Percentiles rank a stretch among this genome's conserved stretches.
phyloP scores from a whole-genome alignment of 2,797 vertebrate species.

The Nyctalus aviator region DNA sequence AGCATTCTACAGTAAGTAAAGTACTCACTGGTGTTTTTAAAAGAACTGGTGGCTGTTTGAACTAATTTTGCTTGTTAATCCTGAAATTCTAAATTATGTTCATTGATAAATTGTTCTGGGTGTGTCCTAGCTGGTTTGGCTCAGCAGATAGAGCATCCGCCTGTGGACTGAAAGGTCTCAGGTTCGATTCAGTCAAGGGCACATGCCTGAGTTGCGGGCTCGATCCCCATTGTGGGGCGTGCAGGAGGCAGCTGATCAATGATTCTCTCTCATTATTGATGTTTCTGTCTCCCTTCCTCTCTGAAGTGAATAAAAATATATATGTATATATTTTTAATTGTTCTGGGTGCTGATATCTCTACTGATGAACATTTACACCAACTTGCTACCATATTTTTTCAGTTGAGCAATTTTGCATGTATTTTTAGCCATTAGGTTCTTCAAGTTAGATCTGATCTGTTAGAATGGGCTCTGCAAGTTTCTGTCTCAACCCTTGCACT shows the following conservation, averaged over 20 bases:
- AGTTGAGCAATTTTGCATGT: background rate
- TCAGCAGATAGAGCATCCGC: too few relatives aligned
- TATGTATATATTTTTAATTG: too few relatives aligned
- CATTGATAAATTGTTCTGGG: slow-evolving; percentile 23
- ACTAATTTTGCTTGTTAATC: slow-evolving; percentile 35
- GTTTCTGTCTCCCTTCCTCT: too few relatives aligned
- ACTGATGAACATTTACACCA: background rate
- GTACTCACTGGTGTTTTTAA: background rate
- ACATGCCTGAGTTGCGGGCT: too few relatives aligned
- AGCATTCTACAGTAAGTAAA: slow-evolving; percentile 95
- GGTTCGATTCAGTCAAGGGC: too few relatives aligned
- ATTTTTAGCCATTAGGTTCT: background rate
- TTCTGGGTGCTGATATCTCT: background rate
- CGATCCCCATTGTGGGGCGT: too few relatives aligned
- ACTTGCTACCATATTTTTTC: background rate
- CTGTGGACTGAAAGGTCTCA: too few relatives aligned
- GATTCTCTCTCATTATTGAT: too few relatives aligned
- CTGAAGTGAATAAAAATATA: too few relatives aligned
- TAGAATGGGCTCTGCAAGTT: slow-evolving; percentile 24
- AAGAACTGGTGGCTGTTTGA: background rate
- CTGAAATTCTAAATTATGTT: slow-evolving; percentile 52
- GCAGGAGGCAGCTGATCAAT: too few relatives aligned
- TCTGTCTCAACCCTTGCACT: slow-evolving; percentile 66
- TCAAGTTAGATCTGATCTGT: slow-evolving; percentile 7
- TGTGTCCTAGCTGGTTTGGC: background rate